phyloP scores from a whole-genome alignment of 2,888 invertebrate species.

The Rhaphigaster nebulosa region DNA sequence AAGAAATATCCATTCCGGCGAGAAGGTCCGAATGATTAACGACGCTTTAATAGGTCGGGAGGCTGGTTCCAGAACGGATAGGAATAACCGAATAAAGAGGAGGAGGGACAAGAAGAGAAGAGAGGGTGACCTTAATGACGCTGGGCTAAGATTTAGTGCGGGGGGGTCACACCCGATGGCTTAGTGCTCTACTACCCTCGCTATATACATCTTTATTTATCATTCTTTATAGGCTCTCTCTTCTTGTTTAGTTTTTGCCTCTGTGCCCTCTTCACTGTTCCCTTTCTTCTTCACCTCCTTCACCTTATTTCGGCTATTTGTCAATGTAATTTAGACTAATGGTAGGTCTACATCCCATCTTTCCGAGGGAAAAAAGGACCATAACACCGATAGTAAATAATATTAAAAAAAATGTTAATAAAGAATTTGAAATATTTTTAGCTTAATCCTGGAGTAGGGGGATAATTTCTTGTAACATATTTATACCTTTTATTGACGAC shows the following conservation, averaged over 20 bases:
- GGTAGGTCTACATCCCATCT: not conserved
- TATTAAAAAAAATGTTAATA: too few species aligned
- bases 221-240: not conserved
- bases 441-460: too few species aligned
- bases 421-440: too few species aligned
- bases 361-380: not conserved
- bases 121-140: slow-evolving; percentile 9
- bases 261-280: not conserved
- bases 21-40: not conserved
- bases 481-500: too few species aligned
- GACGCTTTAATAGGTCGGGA: not conserved
- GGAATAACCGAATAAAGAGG: slow-evolving; percentile 14
- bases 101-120: not conserved
- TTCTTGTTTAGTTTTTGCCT: slow-evolving; percentile 11
- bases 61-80: not conserved
- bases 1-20: not conserved
- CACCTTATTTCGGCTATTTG: not conserved
- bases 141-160: slow-evolving; percentile 20
- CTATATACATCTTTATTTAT: slow-evolving; percentile 6
- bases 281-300: not conserved
- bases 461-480: too few species aligned
- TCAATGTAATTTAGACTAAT: not conserved
- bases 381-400: not conserved
- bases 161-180: not conserved
- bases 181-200: not conserved